phyloP scores from a whole-genome alignment of 2,797 vertebrate species.

The Lates japonicus region DNA sequence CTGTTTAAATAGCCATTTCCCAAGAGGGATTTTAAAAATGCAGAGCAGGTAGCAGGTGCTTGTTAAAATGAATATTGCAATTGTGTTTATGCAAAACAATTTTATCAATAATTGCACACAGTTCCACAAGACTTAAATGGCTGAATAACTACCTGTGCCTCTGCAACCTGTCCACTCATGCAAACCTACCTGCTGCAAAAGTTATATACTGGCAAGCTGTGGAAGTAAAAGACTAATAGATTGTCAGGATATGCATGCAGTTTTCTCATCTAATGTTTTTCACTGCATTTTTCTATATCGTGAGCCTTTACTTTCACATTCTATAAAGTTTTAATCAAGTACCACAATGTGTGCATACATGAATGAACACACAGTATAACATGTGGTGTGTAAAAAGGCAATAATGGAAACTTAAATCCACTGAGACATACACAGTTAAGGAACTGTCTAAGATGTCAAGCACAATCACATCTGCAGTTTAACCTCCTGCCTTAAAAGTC shows the following conservation, averaged over 20 bases:
- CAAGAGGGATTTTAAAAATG: conserved; percentile 41
- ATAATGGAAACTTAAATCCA: conserved; percentile 7
- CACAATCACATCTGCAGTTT: conserved; percentile 12
- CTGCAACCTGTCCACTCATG: conserved; percentile 16
- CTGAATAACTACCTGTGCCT: conserved; percentile 31
- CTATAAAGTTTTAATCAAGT: not conserved
- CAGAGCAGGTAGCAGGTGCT: conserved; percentile 70
- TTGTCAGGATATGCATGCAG: not conserved
- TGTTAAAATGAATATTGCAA: conserved; percentile 68
- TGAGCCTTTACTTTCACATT: not conserved
- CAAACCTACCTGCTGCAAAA: not conserved
- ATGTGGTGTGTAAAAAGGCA: not conserved
- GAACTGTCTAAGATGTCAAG: conserved; percentile 25
- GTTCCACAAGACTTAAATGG: conserved; percentile 42
- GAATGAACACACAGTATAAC: not conserved
- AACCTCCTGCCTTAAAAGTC: conserved; percentile 23
- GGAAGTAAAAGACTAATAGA: conserved; percentile 6
- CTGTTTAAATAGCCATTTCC: conserved; percentile 47
- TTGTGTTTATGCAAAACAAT: conserved; percentile 68
- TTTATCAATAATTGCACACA: conserved; percentile 66
- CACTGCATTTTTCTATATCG: not conserved
- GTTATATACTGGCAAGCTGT: conserved; percentile 2
- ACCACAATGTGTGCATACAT: not conserved
- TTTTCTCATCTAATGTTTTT: not conserved
- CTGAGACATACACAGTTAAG: not conserved